These are phyloP conservation scores for Takifugu bimaculatus DNA, from an alignment of 2,113 vertebrate genomes.

Conservation along the genomic window DNA sequence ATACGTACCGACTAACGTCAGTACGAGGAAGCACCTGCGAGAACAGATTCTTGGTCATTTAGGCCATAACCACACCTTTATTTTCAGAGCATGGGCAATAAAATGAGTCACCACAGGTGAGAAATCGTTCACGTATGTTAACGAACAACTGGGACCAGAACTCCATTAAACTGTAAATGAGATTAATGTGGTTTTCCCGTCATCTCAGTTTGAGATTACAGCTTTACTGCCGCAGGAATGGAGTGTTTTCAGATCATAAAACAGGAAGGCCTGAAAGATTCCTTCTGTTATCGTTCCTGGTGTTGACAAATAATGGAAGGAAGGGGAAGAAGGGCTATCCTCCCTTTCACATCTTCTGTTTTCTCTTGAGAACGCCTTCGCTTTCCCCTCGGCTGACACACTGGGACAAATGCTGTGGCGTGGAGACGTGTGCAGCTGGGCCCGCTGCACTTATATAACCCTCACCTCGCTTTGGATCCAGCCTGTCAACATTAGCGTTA, in stretches of 20 bases:
- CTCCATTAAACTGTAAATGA: neutral
- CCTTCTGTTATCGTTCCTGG: no score
- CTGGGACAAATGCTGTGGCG: neutral
- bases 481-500: no score
- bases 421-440: neutral
- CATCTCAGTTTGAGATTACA: constrained; percentile 8
- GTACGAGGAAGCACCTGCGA: no score
- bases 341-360: no score
- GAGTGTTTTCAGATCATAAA: neutral
- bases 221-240: neutral
- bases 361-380: no score
- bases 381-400: no score
- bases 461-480: neutral
- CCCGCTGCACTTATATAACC: neutral
- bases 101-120: constrained; percentile 20
- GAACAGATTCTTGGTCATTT: no score
- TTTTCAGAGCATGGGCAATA: neutral
- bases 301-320: no score
- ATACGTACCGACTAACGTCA: no score
- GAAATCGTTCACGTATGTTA: constrained; percentile 1
- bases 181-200: neutral
- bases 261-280: neutral
- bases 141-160: neutral
- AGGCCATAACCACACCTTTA: constrained; percentile 7
- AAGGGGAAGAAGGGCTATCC: no score